Evolutionary conservation across 2,888 invertebrate species (phyloP).

Genomic region (Scaptomyza parva): DNA sequence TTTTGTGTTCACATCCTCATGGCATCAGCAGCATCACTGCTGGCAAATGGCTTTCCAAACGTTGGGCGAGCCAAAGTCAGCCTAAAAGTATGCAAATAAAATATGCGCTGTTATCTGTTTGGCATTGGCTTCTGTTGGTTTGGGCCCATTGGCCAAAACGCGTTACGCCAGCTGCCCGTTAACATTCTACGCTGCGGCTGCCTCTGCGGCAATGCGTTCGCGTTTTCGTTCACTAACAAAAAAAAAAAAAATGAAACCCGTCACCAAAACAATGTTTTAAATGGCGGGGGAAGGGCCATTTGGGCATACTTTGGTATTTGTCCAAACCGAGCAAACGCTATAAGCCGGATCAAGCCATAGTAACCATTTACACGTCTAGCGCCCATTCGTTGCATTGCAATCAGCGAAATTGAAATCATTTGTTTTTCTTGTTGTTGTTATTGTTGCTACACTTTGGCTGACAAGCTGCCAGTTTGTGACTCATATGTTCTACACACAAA

Average conservation of each 20-base stretch:
- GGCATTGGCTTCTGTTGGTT: slow-evolving; percentile 73
- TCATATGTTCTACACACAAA: slow-evolving; percentile 51
- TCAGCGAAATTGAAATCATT: slow-evolving; percentile 73
- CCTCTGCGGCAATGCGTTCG: slow-evolving; percentile 8
- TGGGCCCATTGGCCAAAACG: slow-evolving; percentile 36
- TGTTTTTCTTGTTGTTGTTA: slow-evolving; percentile 28
- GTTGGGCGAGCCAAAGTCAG: slow-evolving; percentile 59
- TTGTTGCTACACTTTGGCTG: slow-evolving; percentile 26
- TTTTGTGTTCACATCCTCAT: slow-evolving; percentile 49
- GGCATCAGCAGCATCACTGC: slow-evolving; percentile 60
- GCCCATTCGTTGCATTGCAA: slow-evolving; percentile 52
- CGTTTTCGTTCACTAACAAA: slow-evolving; percentile 5
- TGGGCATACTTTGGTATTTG: slow-evolving; percentile 68
- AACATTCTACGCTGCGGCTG: slow-evolving; percentile 33
- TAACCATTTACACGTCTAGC: slow-evolving; percentile 52
- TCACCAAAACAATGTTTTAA: slow-evolving; percentile 71
- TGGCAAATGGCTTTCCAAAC: slow-evolving; percentile 74
- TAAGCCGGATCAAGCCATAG: slow-evolving; percentile 58
- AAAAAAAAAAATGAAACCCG: slow-evolving; percentile 31
- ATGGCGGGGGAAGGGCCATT: slow-evolving; percentile 65
- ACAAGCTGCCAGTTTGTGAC: slow-evolving; percentile 55
- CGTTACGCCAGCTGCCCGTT: slow-evolving; percentile 38
- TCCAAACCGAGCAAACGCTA: slow-evolving; percentile 61
- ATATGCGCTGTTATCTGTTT: slow-evolving; percentile 78
- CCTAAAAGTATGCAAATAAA: slow-evolving; percentile 80